These are phyloP conservation scores for Chaetophractus vellerosus DNA, from an alignment of 2,797 vertebrate species.

Conservation along the genomic window DNA sequence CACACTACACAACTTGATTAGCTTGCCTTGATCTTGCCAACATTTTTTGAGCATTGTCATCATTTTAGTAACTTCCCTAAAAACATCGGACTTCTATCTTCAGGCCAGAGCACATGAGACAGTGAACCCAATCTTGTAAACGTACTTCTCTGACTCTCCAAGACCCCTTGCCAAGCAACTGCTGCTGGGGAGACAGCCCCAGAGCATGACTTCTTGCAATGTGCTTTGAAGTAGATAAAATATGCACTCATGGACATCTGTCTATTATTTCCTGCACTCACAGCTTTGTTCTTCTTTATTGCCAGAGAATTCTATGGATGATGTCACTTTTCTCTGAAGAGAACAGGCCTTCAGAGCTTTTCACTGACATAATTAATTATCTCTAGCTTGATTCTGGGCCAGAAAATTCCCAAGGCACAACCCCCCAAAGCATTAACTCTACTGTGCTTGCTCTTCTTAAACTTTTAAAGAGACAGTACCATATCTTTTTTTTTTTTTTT, in stretches of 20 bases:
- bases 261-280: constrained; percentile 91
- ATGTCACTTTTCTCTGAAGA: constrained; percentile 92
- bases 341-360: constrained; percentile 91
- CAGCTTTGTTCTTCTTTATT: constrained; percentile 91
- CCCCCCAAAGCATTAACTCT: constrained; percentile 88
- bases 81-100: constrained; percentile 12
- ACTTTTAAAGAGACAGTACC: constrained; percentile 81
- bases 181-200: constrained; percentile 80
- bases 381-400: constrained; percentile 90
- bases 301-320: constrained; percentile 90
- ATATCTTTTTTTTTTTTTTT: constrained; percentile 35
- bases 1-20: constrained; percentile 47
- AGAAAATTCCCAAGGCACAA: constrained; percentile 89
- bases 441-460: constrained; percentile 86
- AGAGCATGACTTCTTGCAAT: constrained; percentile 81
- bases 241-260: constrained; percentile 90
- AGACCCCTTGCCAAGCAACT: constrained; percentile 62
- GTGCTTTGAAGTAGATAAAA: constrained; percentile 89
- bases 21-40: constrained; percentile 50
- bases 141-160: not conserved
- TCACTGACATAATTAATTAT: constrained; percentile 93
- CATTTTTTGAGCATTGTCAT: constrained; percentile 65
- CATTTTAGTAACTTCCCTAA: constrained; percentile 61
- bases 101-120: constrained; percentile 53
- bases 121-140: not conserved